phyloP scores from a whole-genome alignment of 30 jellyfish, hydroid and myxozoan species.

The Aurelia aurita complex sp. Pacific region DNA sequence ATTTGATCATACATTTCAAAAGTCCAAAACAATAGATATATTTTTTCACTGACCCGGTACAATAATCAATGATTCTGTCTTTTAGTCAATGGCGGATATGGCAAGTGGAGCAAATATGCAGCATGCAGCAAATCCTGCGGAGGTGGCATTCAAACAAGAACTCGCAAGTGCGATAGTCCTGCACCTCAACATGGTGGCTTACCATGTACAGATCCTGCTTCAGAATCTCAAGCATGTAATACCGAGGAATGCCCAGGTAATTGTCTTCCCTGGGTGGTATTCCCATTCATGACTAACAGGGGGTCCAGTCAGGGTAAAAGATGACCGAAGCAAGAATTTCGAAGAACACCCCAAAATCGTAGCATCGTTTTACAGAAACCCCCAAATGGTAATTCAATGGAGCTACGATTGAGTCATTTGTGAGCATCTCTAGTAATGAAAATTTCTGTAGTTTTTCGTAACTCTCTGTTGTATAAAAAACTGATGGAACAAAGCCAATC shows the following conservation, averaged over 20 bases:
- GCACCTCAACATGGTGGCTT: conserved; percentile 40
- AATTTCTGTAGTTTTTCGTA: not conserved
- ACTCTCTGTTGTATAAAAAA: too few relatives aligned
- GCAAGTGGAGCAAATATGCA: conserved; percentile 20
- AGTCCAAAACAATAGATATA: too few relatives aligned
- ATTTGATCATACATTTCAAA: too few relatives aligned
- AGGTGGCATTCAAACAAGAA: conserved; percentile 39
- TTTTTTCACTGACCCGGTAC: too few relatives aligned
- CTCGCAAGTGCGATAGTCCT: conserved; percentile 54
- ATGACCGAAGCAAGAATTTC: conserved; percentile 19
- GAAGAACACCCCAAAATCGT: conserved; percentile 46
- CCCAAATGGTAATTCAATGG: too few relatives aligned
- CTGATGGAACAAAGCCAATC: conserved; percentile 8
- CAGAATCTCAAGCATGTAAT: conserved; percentile 24
- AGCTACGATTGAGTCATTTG: too few relatives aligned
- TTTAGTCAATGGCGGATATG: conserved; percentile 19
- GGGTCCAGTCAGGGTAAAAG: not conserved
- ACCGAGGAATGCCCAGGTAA: conserved; percentile 58
- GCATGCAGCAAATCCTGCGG: conserved; percentile 66
- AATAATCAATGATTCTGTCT: too few relatives aligned
- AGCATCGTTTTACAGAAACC: conserved; percentile 1
- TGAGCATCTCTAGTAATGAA: too few relatives aligned
- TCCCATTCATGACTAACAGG: too few relatives aligned
- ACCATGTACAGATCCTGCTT: conserved; percentile 42
- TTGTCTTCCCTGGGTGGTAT: not conserved